Percentiles rank a stretch among this genome's conserved stretches.
phyloP scores from a whole-genome alignment of 2,888 invertebrate genomes.

The Pyrgus malvae region DNA sequence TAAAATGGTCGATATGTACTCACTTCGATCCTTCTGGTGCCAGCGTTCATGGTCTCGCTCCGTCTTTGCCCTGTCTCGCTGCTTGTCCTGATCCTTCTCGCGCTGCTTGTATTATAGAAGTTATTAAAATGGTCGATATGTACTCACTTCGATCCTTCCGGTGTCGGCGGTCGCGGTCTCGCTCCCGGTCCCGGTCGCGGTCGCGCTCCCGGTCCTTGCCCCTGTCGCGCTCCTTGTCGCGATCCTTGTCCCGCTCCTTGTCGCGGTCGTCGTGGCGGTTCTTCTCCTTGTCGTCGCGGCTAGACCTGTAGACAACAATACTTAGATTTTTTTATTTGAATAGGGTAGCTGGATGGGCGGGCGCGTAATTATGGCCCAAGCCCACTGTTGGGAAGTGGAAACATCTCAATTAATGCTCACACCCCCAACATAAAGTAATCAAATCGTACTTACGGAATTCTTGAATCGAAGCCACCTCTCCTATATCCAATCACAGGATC shows the following conservation, averaged over 20 bases:
- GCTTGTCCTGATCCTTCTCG: constrained; percentile 64
- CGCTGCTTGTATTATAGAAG: constrained; percentile 45
- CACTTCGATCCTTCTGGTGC: constrained; percentile 68
- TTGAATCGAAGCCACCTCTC: too few species aligned
- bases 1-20: constrained; percentile 40
- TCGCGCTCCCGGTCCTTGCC: constrained; percentile 52
- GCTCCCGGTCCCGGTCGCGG: not conserved
- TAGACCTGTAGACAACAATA: constrained; percentile 40
- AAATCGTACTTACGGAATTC: too few species aligned
- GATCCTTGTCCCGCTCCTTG: constrained; percentile 30
- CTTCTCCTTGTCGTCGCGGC: constrained; percentile 44
- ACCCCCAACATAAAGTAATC: too few species aligned
- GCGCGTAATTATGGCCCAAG: too few species aligned
- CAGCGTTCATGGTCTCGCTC: constrained; percentile 48
- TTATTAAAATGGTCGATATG: too few species aligned
- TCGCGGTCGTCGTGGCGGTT: constrained; percentile 37
- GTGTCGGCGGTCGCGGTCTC: constrained; percentile 46
- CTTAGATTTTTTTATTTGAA: too few species aligned
- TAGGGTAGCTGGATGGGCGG: too few species aligned
- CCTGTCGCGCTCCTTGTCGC: constrained; percentile 33
- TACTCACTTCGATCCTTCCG: constrained; percentile 69
- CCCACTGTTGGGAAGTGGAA: too few species aligned
- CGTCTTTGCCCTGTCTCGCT: constrained; percentile 52
- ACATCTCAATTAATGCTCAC: too few species aligned
- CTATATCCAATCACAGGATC: too few species aligned